phyloP scores from a whole-genome alignment of 2,113 vertebrate genomes.

The Falco punctatus region DNA sequence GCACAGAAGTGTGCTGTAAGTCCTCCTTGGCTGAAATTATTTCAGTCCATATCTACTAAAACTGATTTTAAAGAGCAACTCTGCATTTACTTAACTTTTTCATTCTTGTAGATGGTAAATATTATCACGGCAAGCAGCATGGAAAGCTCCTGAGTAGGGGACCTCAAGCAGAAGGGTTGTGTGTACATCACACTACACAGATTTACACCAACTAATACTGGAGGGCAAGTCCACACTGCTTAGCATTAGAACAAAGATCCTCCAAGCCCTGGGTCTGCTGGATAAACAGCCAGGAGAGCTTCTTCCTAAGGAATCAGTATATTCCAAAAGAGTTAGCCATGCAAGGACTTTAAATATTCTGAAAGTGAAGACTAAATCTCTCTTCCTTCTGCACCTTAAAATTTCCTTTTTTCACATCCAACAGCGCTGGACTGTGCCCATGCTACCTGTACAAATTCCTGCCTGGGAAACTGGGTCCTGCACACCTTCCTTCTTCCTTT shows the following conservation, averaged over 20 bases:
- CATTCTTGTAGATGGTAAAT: neutral
- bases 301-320: neutral
- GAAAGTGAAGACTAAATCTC: neutral
- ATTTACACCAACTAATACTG: neutral
- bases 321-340: neutral
- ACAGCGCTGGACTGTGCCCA: too few relatives aligned
- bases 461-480: neutral
- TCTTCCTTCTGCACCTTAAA: neutral
- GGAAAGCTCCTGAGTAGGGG: neutral
- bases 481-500: neutral
- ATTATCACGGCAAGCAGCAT: neutral
- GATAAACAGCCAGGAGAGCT: neutral
- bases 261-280: neutral
- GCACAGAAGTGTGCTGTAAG: neutral
- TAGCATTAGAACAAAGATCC: neutral
- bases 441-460: neutral
- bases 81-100: neutral
- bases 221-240: neutral
- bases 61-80: neutral
- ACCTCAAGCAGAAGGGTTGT: neutral
- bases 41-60: neutral
- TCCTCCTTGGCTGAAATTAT: neutral
- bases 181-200: neutral
- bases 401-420: neutral
- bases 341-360: neutral